Conservation (phyloP, 2,888 invertebrate genomes). For the Hesperia comma region DNA sequence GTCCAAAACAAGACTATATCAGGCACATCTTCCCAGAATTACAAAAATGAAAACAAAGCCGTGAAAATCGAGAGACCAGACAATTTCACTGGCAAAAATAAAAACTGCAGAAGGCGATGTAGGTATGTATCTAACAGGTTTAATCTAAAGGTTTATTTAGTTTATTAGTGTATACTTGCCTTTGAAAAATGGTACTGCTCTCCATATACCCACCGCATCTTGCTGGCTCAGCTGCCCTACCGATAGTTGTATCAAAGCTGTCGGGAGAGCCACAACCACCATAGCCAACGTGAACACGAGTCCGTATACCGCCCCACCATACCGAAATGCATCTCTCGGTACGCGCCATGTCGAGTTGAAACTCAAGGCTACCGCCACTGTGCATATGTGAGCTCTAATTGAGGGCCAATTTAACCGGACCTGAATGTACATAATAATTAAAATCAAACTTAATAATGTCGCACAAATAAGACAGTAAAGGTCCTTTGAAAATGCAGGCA, state of each 20-base stretch:
- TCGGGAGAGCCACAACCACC: constrained; percentile 80
- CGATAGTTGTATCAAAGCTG: constrained; percentile 85
- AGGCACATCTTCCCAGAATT: too few relatives aligned
- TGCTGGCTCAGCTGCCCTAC: constrained; percentile 87
- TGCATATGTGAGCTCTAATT: constrained; percentile 70
- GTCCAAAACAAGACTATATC: too few relatives aligned
- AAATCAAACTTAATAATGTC: too few relatives aligned
- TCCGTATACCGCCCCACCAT: constrained; percentile 81
- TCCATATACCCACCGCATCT: constrained; percentile 86
- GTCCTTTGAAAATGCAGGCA: too few relatives aligned
- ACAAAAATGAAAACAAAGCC: too few relatives aligned
- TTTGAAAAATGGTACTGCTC: constrained; percentile 86
- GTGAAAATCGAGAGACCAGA: too few relatives aligned
- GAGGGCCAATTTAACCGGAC: constrained; percentile 58
- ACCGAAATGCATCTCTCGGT: constrained; percentile 79
- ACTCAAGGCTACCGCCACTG: constrained; percentile 82
- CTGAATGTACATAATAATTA: constrained; percentile 46
- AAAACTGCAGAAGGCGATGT: too few relatives aligned
- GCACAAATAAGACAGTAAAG: too few relatives aligned
- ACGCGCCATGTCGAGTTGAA: constrained; percentile 84
- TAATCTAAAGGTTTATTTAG: too few relatives aligned
- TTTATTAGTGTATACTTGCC: constrained; percentile 67
- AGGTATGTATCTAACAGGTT: too few relatives aligned
- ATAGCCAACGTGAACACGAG: constrained; percentile 77
- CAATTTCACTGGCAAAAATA: too few relatives aligned